Evolutionary conservation across 2,113 vertebrate genomes (phyloP).

Genomic region (Esox niger): DNA sequence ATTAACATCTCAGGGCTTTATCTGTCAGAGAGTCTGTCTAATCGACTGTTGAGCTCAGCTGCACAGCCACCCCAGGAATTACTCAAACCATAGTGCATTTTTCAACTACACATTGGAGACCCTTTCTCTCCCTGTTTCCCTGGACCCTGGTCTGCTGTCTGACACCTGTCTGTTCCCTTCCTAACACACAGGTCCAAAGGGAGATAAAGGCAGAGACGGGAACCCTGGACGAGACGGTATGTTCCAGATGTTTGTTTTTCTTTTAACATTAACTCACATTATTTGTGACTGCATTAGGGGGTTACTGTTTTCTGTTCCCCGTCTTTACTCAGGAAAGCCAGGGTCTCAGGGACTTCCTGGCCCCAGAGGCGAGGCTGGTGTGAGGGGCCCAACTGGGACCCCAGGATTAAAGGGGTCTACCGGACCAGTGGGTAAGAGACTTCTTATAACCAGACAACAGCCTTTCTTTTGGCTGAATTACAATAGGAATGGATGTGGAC

Average conservation of each 20-base stretch:
- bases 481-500: not conserved
- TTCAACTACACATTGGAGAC: not conserved
- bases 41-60: not conserved
- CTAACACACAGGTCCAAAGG: constrained; percentile 69
- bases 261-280: not conserved
- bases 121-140: not conserved
- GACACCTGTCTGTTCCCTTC: constrained; percentile 11
- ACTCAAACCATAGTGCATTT: not conserved
- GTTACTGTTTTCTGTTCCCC: constrained; percentile 48
- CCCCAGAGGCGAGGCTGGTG: constrained; percentile 77
- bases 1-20: constrained; percentile 1
- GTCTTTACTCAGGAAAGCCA: constrained; percentile 57
- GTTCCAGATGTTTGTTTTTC: constrained; percentile 10
- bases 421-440: constrained; percentile 80
- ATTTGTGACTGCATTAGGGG: not conserved
- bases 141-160: not conserved
- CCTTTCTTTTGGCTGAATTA: not conserved
- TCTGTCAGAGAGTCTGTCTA: constrained; percentile 6
- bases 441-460: not conserved
- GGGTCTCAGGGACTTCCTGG: constrained; percentile 73
- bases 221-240: constrained; percentile 71
- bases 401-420: constrained; percentile 76
- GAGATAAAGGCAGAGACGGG: constrained; percentile 72
- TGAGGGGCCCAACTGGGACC: constrained; percentile 71
- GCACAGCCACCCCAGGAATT: constrained; percentile 12